phyloP scores from a whole-genome alignment of 2,888 invertebrate species.

The Cephus rjabovi region DNA sequence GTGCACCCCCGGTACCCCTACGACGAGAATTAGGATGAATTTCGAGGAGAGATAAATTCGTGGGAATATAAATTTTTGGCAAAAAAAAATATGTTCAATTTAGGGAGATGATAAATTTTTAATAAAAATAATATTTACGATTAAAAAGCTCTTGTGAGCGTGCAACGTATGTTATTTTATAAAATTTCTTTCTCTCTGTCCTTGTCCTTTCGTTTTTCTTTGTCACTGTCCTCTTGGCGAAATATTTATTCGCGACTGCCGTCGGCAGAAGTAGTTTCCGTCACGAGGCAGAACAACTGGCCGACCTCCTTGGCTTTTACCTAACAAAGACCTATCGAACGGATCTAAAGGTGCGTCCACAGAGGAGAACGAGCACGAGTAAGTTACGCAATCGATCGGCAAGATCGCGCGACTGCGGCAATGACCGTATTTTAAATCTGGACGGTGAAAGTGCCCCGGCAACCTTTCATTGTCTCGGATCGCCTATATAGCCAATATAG shows the following conservation, averaged over 20 bases:
- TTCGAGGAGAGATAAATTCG: not conserved
- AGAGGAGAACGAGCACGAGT: not conserved
- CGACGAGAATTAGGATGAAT: not conserved
- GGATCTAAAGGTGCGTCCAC: not conserved
- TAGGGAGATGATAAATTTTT: not conserved
- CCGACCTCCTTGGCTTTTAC: not conserved
- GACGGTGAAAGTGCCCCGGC: conserved; percentile 14
- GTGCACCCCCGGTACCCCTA: not conserved
- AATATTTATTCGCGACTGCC: not conserved
- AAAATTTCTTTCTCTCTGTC: too few relatives aligned
- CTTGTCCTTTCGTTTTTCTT: not conserved
- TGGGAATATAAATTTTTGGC: not conserved
- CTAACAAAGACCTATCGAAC: not conserved
- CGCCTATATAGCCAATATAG: not conserved
- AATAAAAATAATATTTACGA: not conserved
- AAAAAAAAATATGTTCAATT: not conserved
- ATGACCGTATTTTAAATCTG: conserved; percentile 15
- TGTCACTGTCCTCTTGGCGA: not conserved
- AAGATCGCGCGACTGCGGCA: conserved; percentile 6
- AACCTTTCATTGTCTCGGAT: conserved; percentile 12
- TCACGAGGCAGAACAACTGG: not conserved
- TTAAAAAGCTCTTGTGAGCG: not conserved
- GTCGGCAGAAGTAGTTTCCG: not conserved
- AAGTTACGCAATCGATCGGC: conserved; percentile 1
- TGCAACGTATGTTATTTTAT: not conserved